phyloP scores from a whole-genome alignment of 2,797 vertebrate species.

The Semotilus atromaculatus region DNA sequence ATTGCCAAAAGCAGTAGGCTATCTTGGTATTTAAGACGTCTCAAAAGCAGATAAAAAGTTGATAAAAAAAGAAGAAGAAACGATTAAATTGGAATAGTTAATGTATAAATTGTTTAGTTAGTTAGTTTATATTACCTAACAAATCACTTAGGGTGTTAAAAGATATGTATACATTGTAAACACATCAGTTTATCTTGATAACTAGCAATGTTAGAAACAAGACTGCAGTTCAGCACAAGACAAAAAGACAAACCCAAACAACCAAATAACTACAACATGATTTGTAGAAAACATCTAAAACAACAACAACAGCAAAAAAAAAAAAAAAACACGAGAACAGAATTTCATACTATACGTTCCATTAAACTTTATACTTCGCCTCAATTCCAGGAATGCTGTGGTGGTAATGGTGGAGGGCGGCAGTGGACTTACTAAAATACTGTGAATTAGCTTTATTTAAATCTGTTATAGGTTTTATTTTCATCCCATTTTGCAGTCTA shows the following conservation, averaged over 20 bases:
- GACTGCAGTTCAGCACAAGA: neutral
- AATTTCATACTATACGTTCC: neutral
- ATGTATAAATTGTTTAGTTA: neutral
- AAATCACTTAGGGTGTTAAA: neutral
- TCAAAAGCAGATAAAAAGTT: neutral
- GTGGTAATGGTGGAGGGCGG: neutral
- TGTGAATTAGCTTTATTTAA: neutral
- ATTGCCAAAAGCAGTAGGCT: neutral
- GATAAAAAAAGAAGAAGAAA: neutral
- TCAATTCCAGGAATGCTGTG: neutral
- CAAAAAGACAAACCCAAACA: neutral
- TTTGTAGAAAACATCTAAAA: neutral
- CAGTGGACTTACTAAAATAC: neutral
- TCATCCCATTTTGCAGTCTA: neutral
- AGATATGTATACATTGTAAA: neutral
- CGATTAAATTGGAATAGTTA: neutral
- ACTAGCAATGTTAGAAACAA: neutral
- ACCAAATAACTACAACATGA: neutral
- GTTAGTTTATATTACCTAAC: neutral
- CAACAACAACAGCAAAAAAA: too few relatives aligned
- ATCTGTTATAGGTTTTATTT: neutral
- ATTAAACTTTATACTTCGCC: neutral
- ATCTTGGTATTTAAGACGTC: neutral
- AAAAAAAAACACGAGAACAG: neutral
- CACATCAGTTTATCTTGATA: neutral